Base-by-base conservation (phyloP, 2,113 vertebrate species). In the Prinia subflava region DNA sequence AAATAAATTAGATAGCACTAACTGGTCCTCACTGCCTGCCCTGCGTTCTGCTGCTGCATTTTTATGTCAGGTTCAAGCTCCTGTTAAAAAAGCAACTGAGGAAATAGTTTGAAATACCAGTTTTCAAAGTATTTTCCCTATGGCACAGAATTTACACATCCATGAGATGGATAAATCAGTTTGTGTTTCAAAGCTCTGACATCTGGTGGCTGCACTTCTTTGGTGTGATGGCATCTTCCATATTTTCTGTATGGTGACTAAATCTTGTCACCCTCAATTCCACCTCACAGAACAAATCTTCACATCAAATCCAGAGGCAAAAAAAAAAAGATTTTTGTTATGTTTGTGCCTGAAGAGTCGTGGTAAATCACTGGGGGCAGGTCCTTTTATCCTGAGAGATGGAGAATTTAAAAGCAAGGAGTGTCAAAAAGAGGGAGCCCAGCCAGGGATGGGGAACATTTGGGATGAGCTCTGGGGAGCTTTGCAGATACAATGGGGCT, bases 201-300 rank as follows among this genome's bases (percentile, higher is more conserved):
- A 0, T 28, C 16, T 47, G n/a, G n/a, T 22, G 65, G 39, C 64
- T 73, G 41, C 14, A 0, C 22, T 88, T 6, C 5, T 16, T 50
- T 82, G 35, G 18, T 53, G 23, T 0, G 0, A 10, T 63, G 62
- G n/a, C 28, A 27, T 49, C 60, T 78, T 49, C 59, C 5, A 0
- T 27, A 19, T 87, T 91, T 89, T n/a, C n/a, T 52, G 3, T 37
- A 46, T 46, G 41, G 14, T 57, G 20, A 55, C 24, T 28, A 70
- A 64, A 76, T 69, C 74, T 44, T 65, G 5, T 42, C 42, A 56
- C 23, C 59, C 7, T n/a, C 41, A 22, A 0, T 62, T 80, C 37
- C 42, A 13, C 28, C 53, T 77, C 2, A 0, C 0, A 50, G 70
- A 56, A 57, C 10, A 84, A 78, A 75, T 67, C 56, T 84, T 75